Base-by-base conservation (phyloP, 2,113 vertebrate species). In the Heteronetta atricapilla region DNA sequence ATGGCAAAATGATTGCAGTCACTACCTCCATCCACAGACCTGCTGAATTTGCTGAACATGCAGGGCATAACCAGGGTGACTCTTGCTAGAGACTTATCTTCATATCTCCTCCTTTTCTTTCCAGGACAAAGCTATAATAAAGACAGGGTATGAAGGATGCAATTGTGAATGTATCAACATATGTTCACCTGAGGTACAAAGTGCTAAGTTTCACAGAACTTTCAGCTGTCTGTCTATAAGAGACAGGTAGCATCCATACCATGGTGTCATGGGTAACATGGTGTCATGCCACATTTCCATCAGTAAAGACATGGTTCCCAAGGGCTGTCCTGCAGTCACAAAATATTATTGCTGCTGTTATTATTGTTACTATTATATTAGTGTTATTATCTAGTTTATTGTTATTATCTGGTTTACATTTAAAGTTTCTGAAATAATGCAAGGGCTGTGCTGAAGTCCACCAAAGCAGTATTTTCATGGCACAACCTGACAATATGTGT, bases 251-350 rank as follows among this genome's bases (percentile, higher is more conserved):
- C 33, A 50, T 26, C 21, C 31, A 9, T 31, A 25, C 8, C 20
- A 6, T 10, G 17, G 13, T 3, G 12, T n/a, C n/a, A n/a, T n/a
- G n/a, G n/a, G n/a, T 8, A 56, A 10, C 20, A 2, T 0, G 8
- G 15, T 64, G n/a, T 2, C 26, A 6, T 64, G 50, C 3, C 12
- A 6, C 1, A 0, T 17, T 78, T n/a, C 52, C 25, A 16, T 36
- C 40, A 60, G 2, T 16, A 77, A 60, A 53, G 6, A 26, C 8
- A 7, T 31, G 13, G 2, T 14, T 68, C 7, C 23, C 21, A 55
- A 74, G 25, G 1, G 6, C 1, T n/a, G 5, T 18, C 13, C 3
- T 63, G n/a, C 2, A 52, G 16, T 18, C 5, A 28, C 36, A 56
- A 83, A 86, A 63, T 17, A 13, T 36, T 16, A 23, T 29, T 63